phyloP scores from a whole-genome alignment of 1,140 invertebrate genomes.

The Helicoverpa zea region DNA sequence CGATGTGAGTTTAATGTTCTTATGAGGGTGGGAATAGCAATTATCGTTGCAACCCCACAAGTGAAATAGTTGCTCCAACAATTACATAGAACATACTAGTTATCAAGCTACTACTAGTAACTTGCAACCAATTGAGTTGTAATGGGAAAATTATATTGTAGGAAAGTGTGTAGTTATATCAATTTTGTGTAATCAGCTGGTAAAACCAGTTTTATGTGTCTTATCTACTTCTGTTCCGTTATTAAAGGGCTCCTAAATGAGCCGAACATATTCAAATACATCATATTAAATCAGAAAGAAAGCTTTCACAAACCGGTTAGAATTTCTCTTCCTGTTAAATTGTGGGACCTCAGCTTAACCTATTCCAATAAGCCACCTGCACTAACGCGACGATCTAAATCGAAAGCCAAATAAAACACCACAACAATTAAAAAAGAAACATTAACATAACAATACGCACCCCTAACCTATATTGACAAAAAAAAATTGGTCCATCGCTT shows the following conservation, averaged over 20 bases:
- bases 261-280: too few relatives aligned
- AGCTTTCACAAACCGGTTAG: too few relatives aligned
- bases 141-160: neutral
- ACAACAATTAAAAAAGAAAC: slow-evolving; percentile 12
- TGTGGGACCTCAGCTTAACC: too few relatives aligned
- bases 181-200: too few relatives aligned
- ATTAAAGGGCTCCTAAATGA: too few relatives aligned
- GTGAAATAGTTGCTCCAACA: slow-evolving; percentile 1
- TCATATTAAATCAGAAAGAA: too few relatives aligned
- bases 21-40: neutral
- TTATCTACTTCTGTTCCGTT: too few relatives aligned
- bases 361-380: neutral
- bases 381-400: neutral
- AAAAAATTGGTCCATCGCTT: slow-evolving; percentile 11
- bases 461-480: neutral
- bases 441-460: slow-evolving; percentile 17
- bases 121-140: neutral
- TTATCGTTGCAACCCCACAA: neutral
- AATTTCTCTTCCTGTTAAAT: too few relatives aligned
- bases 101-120: neutral
- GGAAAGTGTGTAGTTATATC: too few relatives aligned
- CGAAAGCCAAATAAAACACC: neutral
- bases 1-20: slow-evolving; percentile 1
- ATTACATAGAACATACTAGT: neutral
- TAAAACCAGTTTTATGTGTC: too few relatives aligned